Evolutionary conservation across 2,797 vertebrate species (phyloP).

Genomic region (Meriones psammophilus): DNA sequence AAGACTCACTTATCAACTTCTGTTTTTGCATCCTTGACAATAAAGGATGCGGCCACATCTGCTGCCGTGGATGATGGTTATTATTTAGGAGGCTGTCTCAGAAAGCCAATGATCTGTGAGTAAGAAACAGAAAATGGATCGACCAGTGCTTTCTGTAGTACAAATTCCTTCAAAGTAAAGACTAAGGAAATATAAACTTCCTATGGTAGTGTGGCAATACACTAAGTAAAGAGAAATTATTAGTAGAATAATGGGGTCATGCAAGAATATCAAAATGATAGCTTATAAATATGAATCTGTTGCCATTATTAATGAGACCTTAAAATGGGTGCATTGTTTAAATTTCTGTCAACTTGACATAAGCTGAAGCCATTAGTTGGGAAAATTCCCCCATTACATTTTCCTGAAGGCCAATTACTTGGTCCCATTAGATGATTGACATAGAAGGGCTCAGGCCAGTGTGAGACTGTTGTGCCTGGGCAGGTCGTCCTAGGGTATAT

Average conservation of each 20-base stretch:
- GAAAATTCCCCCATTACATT: neutral
- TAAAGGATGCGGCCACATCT: neutral
- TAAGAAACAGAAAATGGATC: neutral
- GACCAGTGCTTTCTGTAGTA: neutral
- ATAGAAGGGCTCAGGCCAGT: neutral
- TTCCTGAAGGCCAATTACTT: neutral
- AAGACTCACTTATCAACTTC: neutral
- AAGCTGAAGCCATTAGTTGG: neutral
- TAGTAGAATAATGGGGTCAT: neutral
- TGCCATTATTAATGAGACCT: neutral
- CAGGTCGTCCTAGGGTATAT: too few relatives aligned
- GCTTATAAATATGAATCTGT: neutral
- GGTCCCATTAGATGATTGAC: neutral
- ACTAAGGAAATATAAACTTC: neutral
- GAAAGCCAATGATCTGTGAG: neutral
- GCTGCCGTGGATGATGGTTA: neutral
- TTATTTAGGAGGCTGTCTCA: neutral
- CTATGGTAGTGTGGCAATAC: neutral
- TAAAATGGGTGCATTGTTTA: neutral
- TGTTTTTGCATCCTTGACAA: neutral
- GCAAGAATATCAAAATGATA: neutral
- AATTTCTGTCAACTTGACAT: neutral
- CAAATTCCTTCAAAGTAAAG: neutral
- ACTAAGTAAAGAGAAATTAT: neutral
- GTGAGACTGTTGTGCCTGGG: neutral